A percentile compares a stretch with the other conserved stretches of the same genome.
phyloP scores from a whole-genome alignment of 2,888 invertebrate genomes.

The Falcaria lacertinaria region DNA sequence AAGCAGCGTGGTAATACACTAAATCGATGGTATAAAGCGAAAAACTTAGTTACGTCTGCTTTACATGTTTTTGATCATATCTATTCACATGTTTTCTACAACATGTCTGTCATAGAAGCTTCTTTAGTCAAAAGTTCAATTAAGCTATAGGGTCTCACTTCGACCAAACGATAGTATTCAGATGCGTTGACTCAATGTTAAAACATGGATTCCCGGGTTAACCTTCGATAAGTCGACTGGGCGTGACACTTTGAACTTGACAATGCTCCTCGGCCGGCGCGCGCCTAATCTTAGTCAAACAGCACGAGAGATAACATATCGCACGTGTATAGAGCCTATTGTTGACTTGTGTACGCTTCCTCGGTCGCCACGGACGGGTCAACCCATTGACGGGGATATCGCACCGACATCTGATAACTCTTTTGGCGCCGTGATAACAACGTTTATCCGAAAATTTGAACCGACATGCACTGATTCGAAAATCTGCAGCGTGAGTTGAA shows the following conservation, averaged over 20 bases:
- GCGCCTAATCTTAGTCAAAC: slow-evolving; percentile 58
- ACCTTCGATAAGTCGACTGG: slow-evolving; percentile 33
- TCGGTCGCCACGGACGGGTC: slow-evolving; percentile 6
- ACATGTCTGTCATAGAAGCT: too few relatives aligned
- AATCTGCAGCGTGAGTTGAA: background rate
- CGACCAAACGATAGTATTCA: too few relatives aligned
- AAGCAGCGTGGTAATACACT: too few relatives aligned
- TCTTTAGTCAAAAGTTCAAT: too few relatives aligned
- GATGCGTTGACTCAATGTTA: slow-evolving; percentile 10
- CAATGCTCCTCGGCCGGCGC: slow-evolving; percentile 49
- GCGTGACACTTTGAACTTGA: slow-evolving; percentile 72
- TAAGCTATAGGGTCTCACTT: too few relatives aligned
- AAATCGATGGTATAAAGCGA: too few relatives aligned
- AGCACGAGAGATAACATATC: slow-evolving; percentile 47
- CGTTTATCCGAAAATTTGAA: background rate
- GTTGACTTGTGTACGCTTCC: slow-evolving; percentile 6
- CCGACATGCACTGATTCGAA: background rate
- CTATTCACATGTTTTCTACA: too few relatives aligned
- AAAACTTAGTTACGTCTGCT: too few relatives aligned
- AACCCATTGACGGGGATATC: slow-evolving; percentile 4
- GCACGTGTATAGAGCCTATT: slow-evolving; percentile 30
- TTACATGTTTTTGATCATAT: too few relatives aligned
- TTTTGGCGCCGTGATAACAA: slow-evolving; percentile 3
- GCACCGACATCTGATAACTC: background rate
- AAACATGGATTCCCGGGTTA: slow-evolving; percentile 12